Base-by-base conservation (phyloP, 2,113 vertebrate genomes). In the Erythrolamprus reginae region DNA sequence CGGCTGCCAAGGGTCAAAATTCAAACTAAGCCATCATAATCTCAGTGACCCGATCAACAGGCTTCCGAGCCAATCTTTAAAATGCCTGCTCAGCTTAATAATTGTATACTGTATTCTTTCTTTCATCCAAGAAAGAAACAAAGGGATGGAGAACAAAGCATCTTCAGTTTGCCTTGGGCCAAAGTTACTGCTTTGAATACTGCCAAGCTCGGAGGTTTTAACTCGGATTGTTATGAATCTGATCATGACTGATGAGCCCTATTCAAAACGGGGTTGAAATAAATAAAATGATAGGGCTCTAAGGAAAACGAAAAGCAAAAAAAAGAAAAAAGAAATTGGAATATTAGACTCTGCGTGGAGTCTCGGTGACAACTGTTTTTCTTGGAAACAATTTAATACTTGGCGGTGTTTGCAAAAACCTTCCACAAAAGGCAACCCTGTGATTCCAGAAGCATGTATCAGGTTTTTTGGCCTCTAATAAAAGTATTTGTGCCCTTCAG, bases 401-500 rank as follows among this genome's bases (percentile, higher is more conserved):
- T 94, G 92, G 82, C 93, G 90, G 12, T 45, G 5, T 13, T 91
- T 58, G 2, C n/a, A 84, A 92, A 51, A 90, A 58, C 84, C 21
- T 0, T 17, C 47, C 92, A 45, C 19, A 52, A 82, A 91, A 91
- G 77, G 33, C 53, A 77, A 17, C 86, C 77, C 77, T 93, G 65
- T 53, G 42, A 92, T 94, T 52, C 26, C 89, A 92, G 82, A 90
- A 47, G n/a, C 86, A 89, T 92, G 48, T 86, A 91, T 91, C 0
- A 1, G 1, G 28, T 33, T 65, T 91, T 94, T 93, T 94, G 84
- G 90, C 84, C 65, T 94, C 45, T 92, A 90, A 90, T 88, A 92
- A 96, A 96, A 93, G 56, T 33, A 10, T 88, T 92, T 87, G 85
- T 95, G 50, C 89, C 90, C 77, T 85, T 94, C 47, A 61, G n/a